Percentiles rank a stretch among this genome's conserved stretches.
Evolutionary conservation across 2,888 invertebrate species (phyloP).

Genomic region (Graphium colonna): DNA sequence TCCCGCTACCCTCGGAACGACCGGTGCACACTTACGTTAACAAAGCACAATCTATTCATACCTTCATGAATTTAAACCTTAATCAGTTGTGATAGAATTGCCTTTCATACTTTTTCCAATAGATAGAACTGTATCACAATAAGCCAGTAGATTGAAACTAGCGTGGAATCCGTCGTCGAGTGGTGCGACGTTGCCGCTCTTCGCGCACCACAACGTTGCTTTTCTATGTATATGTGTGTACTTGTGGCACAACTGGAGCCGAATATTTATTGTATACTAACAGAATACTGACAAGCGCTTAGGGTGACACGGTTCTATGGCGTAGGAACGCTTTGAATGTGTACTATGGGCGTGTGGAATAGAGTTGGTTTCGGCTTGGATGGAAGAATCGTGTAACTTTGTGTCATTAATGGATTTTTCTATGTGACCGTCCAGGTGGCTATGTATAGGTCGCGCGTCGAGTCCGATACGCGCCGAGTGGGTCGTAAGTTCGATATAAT

Average conservation of each 20-base stretch:
- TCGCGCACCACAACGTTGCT: conserved; percentile 61
- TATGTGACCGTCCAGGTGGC: conserved; percentile 79
- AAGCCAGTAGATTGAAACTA: conserved; percentile 51
- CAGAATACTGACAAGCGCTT: conserved; percentile 70
- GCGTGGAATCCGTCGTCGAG: conserved; percentile 66
- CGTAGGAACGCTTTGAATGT: conserved; percentile 7
- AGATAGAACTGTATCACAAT: conserved; percentile 50
- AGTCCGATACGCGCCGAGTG: conserved; percentile 63
- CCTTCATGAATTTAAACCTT: conserved; percentile 37
- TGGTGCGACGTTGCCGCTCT: conserved; percentile 73
- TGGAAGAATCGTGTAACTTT: conserved; percentile 36
- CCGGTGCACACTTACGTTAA: conserved; percentile 36
- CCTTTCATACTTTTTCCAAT: conserved; percentile 10
- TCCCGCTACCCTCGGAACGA: conserved; percentile 69
- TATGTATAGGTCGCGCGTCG: conserved; percentile 71
- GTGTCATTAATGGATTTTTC: conserved; percentile 54
- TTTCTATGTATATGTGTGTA: conserved; percentile 75
- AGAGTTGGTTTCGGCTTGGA: conserved; percentile 46
- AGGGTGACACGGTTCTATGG: conserved; percentile 68
- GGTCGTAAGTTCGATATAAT: conserved; percentile 53
- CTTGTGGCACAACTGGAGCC: conserved; percentile 77
- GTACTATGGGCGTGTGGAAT: conserved; percentile 26
- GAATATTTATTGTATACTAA: conserved; percentile 80
- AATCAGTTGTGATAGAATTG: conserved; percentile 8
- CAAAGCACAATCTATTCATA: conserved; percentile 38